These are phyloP conservation scores for Pherbina coryleti DNA, from an alignment of 2,888 invertebrate species.

Conservation along the genomic window DNA sequence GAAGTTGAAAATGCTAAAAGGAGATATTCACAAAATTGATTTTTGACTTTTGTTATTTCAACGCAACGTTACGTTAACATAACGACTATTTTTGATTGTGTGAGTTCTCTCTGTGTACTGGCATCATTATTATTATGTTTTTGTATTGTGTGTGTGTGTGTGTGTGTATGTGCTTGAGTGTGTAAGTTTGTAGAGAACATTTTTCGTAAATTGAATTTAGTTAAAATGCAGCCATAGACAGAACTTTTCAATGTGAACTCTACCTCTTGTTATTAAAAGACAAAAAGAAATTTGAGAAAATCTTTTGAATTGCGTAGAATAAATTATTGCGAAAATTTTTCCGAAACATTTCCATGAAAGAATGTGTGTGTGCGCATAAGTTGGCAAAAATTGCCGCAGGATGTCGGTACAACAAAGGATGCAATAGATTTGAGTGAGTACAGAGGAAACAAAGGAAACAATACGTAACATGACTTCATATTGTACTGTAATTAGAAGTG, in stretches of 20 bases:
- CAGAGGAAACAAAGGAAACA: not conserved
- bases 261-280: too few species aligned
- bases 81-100: not conserved
- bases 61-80: not conserved
- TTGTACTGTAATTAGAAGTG: not conserved
- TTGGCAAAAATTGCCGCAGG: constrained; percentile 9
- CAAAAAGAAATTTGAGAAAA: too few species aligned
- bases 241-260: too few species aligned
- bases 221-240: not conserved
- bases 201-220: not conserved
- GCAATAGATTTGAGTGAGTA: not conserved
- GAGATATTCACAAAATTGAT: constrained; percentile 5
- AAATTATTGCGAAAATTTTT: not conserved
- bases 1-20: not conserved
- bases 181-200: not conserved
- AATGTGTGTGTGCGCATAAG: not conserved
- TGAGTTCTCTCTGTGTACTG: not conserved
- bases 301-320: not conserved
- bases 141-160: too few species aligned
- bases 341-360: not conserved
- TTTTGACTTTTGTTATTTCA: constrained; percentile 22
- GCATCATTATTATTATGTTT: not conserved
- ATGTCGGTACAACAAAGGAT: not conserved
- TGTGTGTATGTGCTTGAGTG: too few species aligned
- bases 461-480: not conserved